Conservation (phyloP, 1,140 invertebrate genomes). For the Leptinotarsa defecta region DNA sequence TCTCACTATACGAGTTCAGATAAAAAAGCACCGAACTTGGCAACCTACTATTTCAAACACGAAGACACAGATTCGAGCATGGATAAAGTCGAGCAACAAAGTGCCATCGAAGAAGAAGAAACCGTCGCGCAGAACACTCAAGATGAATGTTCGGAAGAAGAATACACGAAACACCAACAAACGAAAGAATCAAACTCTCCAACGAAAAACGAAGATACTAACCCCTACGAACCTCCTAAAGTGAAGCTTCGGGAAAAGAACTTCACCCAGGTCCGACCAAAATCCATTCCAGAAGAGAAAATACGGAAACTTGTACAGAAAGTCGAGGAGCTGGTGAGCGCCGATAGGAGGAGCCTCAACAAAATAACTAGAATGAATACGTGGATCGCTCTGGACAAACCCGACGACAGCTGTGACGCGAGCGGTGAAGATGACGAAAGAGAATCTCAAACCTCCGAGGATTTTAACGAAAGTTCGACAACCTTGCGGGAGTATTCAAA, state of each 20-base stretch:
- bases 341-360: constrained; percentile 58
- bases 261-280: constrained; percentile 35
- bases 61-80: constrained; percentile 80
- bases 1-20: constrained; percentile 57
- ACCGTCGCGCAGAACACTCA: constrained; percentile 58
- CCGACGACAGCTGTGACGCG: constrained; percentile 73
- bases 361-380: constrained; percentile 73
- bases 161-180: constrained; percentile 67
- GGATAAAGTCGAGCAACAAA: constrained; percentile 47
- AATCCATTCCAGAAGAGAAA: constrained; percentile 55
- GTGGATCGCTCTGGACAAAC: constrained; percentile 60
- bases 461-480: constrained; percentile 68
- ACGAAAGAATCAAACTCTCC: not conserved
- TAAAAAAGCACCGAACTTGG: constrained; percentile 79
- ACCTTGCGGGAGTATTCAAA: constrained; percentile 62
- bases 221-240: constrained; percentile 54
- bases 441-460: constrained; percentile 77
- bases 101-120: constrained; percentile 45
- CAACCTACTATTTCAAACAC: constrained; percentile 82
- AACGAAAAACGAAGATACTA: constrained; percentile 49
- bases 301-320: constrained; percentile 71
- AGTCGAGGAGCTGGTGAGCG: constrained; percentile 71
- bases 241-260: constrained; percentile 50
- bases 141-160: constrained; percentile 72
- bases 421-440: constrained; percentile 86